phyloP scores from a whole-genome alignment of 2,888 invertebrate species.

The Lasioglossum morio region DNA sequence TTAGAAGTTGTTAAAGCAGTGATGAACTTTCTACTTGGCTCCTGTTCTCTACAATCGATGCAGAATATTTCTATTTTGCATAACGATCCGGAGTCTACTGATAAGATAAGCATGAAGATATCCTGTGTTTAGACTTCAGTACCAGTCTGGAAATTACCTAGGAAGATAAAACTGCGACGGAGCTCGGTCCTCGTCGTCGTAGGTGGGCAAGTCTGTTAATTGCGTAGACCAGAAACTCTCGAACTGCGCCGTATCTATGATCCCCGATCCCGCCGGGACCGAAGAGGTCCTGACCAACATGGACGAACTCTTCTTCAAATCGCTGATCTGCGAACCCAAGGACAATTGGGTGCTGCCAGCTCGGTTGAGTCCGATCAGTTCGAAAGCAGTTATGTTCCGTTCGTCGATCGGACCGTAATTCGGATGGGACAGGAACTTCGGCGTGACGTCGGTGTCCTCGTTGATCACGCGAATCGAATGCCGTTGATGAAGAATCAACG shows the following conservation, averaged over 20 bases:
- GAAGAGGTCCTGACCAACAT: conserved; percentile 45
- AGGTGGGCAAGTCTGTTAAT: not conserved
- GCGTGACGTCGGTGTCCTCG: conserved; percentile 84
- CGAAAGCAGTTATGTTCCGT: conserved; percentile 73
- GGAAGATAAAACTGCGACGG: conserved; percentile 77
- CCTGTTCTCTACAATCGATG: too few species aligned
- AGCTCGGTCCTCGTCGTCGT: conserved; percentile 63
- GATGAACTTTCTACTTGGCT: too few species aligned
- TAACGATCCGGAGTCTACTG: too few species aligned
- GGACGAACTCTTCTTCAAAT: conserved; percentile 44
- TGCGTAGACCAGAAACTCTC: conserved; percentile 73
- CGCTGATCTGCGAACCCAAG: conserved; percentile 35
- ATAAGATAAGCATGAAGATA: not conserved
- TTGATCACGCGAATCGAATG: conserved; percentile 68
- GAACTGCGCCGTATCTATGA: conserved; percentile 56
- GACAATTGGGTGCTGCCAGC: conserved; percentile 43
- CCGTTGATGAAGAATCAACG: conserved; percentile 67
- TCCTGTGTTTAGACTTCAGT: not conserved
- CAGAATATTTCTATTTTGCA: too few species aligned
- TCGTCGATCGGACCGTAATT: conserved; percentile 80
- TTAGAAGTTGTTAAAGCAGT: not conserved
- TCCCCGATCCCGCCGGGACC: conserved; percentile 4
- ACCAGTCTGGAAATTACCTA: conserved; percentile 63
- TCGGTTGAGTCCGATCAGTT: conserved; percentile 58
- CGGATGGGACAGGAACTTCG: conserved; percentile 82